Evolutionary conservation across 2,888 invertebrate species (phyloP).

Genomic region (Lymantria monacha): DNA sequence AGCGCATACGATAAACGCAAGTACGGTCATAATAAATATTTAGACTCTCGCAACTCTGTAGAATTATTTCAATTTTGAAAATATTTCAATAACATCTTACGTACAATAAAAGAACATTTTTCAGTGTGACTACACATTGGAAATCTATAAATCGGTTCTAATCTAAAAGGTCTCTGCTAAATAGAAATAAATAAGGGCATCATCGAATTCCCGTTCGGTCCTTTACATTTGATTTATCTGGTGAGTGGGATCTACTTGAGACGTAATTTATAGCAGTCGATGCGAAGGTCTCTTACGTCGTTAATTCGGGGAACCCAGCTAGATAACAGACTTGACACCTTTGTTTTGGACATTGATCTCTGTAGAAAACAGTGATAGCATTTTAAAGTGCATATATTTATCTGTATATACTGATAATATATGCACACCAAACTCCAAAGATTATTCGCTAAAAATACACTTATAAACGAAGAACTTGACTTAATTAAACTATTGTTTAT

Average conservation of each 20-base stretch:
- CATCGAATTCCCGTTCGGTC: slow-evolving; percentile 66
- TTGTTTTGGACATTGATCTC: slow-evolving; percentile 41
- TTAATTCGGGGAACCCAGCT: slow-evolving; percentile 58
- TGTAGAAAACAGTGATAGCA: no score
- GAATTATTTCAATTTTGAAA: no score
- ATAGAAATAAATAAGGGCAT: slow-evolving; percentile 55
- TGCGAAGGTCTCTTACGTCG: slow-evolving; percentile 51
- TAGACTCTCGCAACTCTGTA: no score
- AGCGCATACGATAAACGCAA: no score
- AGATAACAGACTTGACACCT: slow-evolving; percentile 61
- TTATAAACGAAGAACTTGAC: no score
- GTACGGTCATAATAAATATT: no score
- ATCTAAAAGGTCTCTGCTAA: slow-evolving; percentile 45
- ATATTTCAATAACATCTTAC: slow-evolving; percentile 30
- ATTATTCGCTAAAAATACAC: no score
- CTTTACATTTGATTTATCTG: slow-evolving; percentile 73
- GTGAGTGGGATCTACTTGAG: slow-evolving; percentile 62
- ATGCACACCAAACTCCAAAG: no score
- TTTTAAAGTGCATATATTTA: no score
- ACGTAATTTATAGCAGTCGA: slow-evolving; percentile 64
- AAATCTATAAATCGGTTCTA: slow-evolving; percentile 43
- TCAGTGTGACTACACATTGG: slow-evolving; percentile 10
- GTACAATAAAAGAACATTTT: no score
- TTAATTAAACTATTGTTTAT: no score
- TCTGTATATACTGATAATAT: no score